phyloP scores from a whole-genome alignment of 2,797 vertebrate genomes.

The Syngnathus acus region DNA sequence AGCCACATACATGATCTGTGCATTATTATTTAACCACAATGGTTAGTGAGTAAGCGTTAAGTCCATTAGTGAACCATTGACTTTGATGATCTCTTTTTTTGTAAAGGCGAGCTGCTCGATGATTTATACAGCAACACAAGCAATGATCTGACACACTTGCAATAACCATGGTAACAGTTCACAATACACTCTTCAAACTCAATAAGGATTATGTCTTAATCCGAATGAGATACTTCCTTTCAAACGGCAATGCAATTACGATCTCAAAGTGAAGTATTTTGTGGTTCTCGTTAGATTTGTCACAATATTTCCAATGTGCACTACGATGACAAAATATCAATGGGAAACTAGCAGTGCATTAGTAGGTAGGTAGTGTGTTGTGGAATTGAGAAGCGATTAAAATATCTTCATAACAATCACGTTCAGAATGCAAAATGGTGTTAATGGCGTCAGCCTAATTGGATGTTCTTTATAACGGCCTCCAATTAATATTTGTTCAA shows the following conservation, averaged over 20 bases:
- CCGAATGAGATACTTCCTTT: neutral
- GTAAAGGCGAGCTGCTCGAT: neutral
- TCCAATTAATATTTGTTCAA: neutral
- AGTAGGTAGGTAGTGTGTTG: neutral
- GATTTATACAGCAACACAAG: neutral
- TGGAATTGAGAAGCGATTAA: neutral
- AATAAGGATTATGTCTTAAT: neutral
- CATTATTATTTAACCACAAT: conserved; percentile 25
- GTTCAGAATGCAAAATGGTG: neutral
- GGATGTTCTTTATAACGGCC: neutral
- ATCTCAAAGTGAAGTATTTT: neutral
- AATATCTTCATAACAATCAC: neutral
- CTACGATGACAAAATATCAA: neutral
- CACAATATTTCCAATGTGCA: neutral
- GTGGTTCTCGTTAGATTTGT: neutral
- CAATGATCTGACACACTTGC: neutral
- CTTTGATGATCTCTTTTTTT: neutral
- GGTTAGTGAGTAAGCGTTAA: conserved; percentile 17
- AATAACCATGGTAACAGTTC: neutral
- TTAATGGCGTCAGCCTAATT: neutral
- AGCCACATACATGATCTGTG: conserved; percentile 26
- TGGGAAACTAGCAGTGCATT: too few relatives aligned
- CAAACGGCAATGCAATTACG: neutral
- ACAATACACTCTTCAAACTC: neutral
- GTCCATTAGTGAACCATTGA: conserved; percentile 20